Evolutionary conservation across 2,888 invertebrate species (phyloP), one percentile per base, ranked within the genome.

Genomic region (Lasius platythorax): DNA sequence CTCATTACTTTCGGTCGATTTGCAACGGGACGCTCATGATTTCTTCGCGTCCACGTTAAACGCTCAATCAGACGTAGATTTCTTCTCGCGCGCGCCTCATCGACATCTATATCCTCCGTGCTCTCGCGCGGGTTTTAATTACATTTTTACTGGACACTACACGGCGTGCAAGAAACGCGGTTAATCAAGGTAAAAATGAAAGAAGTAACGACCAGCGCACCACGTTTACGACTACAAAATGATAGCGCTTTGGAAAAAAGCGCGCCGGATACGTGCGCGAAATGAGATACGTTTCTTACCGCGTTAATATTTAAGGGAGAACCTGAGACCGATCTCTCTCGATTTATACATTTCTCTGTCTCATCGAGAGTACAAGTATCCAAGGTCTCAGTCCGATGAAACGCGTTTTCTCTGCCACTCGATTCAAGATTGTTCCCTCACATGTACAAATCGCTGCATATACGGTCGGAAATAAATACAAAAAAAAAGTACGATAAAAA

Each of bases 1-100:
- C 74, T 87, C 85, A 76, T 90, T 91, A 91, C 66, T 84, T 82
- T 66, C 37, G 46, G 56, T 58, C 67, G 73, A 64, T 43, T 23
- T 37, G 67, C 78, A n/a, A 33, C 75, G 53, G 72, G 28, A 23
- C 37, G 53, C 18, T 67, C 83, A 40, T 58, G 81, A 84, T 82
- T 74, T 53, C 70, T 66, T 82, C 79, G 68, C 61, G 23, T 82
- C 46, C 63, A n/a, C 53, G 56, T 40, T 23, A 46, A 70, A 81
- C 63, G 50, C 43, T 50, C 23, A 46, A 63, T 70, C 53, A 58
- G 63, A 79, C 70, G 30, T 30, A 23, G 43, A 46, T 43, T 37
- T 4, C 76, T 33, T 37, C 43, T 43, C 12, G 11, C 33, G 66
- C 53, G n/a, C 33, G 30, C 66, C n/a, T 33, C 46, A 23, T 56